These are phyloP conservation scores for Echinarachnius parma DNA, from an alignment of 53 echinoderm and acorn worm species.

Conservation along the genomic window DNA sequence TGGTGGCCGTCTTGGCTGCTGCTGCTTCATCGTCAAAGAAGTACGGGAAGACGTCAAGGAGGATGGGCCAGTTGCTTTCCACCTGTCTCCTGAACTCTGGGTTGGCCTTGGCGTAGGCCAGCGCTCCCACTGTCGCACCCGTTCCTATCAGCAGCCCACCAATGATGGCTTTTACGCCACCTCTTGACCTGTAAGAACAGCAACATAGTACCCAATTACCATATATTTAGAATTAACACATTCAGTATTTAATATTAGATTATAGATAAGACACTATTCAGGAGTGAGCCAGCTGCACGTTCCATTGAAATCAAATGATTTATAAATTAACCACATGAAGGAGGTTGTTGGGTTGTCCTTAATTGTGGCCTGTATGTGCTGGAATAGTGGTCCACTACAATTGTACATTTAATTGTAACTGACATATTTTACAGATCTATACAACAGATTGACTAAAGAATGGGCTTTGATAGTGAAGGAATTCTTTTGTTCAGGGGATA, in stretches of 20 bases:
- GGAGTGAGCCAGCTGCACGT: too few species aligned
- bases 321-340: too few species aligned
- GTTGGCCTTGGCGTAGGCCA: slow-evolving; percentile 77
- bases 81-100: slow-evolving; percentile 95
- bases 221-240: not conserved
- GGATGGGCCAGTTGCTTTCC: slow-evolving; percentile 90
- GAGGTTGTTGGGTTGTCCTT: too few species aligned
- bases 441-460: too few species aligned
- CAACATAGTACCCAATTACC: not conserved
- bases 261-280: not conserved
- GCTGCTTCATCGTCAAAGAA: slow-evolving; percentile 57
- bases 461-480: too few species aligned
- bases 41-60: slow-evolving; percentile 66
- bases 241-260: not conserved
- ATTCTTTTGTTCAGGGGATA: too few species aligned
- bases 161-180: slow-evolving; percentile 68
- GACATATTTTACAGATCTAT: too few species aligned
- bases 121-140: slow-evolving; percentile 67
- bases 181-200: slow-evolving; percentile 54
- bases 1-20: not conserved
- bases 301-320: too few species aligned
- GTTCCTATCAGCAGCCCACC: slow-evolving; percentile 63
- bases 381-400: too few species aligned
- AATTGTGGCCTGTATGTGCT: too few species aligned
- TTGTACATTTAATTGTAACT: too few species aligned